Percentiles rank a stretch among this genome's conserved stretches.
Conservation (phyloP, 2,113 vertebrate genomes). For the Globicephala melas region DNA sequence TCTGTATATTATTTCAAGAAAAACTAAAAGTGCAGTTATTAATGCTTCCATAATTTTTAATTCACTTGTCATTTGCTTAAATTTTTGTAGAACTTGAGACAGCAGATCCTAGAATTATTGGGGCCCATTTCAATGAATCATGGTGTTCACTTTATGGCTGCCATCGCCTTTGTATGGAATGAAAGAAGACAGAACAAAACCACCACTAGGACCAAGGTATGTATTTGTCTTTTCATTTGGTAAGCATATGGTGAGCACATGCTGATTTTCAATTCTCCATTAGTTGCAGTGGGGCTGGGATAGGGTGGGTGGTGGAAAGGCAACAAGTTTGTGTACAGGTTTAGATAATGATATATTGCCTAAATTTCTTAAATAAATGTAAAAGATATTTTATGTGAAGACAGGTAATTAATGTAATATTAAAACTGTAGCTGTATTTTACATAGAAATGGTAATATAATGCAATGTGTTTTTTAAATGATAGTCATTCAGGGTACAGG, state of each 20-base stretch:
- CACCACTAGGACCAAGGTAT: conserved; percentile 91
- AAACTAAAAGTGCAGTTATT: not conserved
- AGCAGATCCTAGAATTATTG: conserved; percentile 96
- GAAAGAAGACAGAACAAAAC: conserved; percentile 92
- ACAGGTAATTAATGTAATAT: not conserved
- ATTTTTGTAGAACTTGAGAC: conserved; percentile 91
- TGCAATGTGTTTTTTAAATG: not conserved
- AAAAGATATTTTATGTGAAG: not conserved
- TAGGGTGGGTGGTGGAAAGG: not conserved
- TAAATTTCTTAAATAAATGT: not conserved
- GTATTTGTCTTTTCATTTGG: not conserved
- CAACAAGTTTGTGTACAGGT: not conserved
- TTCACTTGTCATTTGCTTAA: conserved; percentile 40
- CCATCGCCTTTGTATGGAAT: conserved; percentile 98
- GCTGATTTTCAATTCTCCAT: not conserved
- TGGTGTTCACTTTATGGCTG: conserved; percentile 98
- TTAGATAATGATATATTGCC: not conserved
- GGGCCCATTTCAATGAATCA: conserved; percentile 99
- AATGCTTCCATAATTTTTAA: conserved; percentile 28
- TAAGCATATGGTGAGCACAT: not conserved
- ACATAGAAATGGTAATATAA: not conserved
- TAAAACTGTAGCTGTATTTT: not conserved
- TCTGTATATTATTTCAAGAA: not conserved
- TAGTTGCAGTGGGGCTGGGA: not conserved
- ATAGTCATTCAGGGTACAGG: not conserved